A percentile compares a stretch with the other conserved stretches of the same genome.
These are phyloP conservation scores for Cydia pomonella DNA, from an alignment of 1,140 invertebrate genomes.

Conservation along the genomic window DNA sequence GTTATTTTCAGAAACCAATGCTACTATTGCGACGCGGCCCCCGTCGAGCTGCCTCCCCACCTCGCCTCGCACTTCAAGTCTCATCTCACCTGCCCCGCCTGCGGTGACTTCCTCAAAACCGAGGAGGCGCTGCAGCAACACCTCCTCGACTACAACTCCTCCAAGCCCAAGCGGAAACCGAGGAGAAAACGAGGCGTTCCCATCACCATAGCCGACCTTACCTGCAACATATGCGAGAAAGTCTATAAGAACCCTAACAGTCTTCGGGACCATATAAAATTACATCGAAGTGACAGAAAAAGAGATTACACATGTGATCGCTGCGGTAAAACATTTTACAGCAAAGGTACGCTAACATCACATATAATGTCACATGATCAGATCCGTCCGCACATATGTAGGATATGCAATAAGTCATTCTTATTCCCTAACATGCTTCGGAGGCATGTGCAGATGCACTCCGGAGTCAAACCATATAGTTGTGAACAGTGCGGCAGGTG, in stretches of 20 bases:
- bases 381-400: constrained; percentile 57
- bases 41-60: neutral
- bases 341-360: constrained; percentile 57
- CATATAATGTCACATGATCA: constrained; percentile 66
- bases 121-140: constrained; percentile 40
- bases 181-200: constrained; percentile 49
- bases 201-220: constrained; percentile 52
- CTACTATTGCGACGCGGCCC: constrained; percentile 34
- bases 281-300: constrained; percentile 59
- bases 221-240: constrained; percentile 62
- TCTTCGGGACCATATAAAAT: constrained; percentile 55
- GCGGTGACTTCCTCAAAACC: constrained; percentile 42
- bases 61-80: constrained; percentile 18
- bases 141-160: constrained; percentile 34
- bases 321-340: constrained; percentile 66
- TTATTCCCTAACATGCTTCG: constrained; percentile 58
- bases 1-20: constrained; percentile 33
- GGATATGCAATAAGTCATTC: constrained; percentile 65
- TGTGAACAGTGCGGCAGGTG: constrained; percentile 87
- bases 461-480: constrained; percentile 86
- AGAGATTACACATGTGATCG: constrained; percentile 65
- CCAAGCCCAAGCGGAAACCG: constrained; percentile 46
- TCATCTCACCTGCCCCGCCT: constrained; percentile 18
- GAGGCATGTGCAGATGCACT: constrained; percentile 83
- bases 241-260: constrained; percentile 65